These are phyloP conservation scores for Cecropterus lyciades DNA, from an alignment of 1,140 invertebrate genomes.

Conservation along the genomic window DNA sequence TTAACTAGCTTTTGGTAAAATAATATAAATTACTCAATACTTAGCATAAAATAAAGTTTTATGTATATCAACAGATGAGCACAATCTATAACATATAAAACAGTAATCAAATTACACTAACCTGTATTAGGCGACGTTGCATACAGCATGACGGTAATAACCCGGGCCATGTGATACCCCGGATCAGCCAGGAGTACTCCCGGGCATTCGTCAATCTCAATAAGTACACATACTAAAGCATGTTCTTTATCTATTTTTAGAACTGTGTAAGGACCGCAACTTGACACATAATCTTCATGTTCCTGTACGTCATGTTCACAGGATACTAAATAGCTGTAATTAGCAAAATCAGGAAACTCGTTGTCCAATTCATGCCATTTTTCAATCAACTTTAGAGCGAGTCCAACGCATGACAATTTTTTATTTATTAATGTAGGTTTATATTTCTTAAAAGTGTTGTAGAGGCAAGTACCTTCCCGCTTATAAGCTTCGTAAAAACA, in stretches of 20 bases:
- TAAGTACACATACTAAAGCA: slow-evolving; percentile 8
- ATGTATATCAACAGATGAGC: too few species aligned
- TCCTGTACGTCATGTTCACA: slow-evolving; percentile 10
- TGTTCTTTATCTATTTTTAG: slow-evolving; percentile 15
- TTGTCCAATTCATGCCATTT: slow-evolving; percentile 3
- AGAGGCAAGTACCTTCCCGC: background rate
- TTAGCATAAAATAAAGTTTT: too few species aligned
- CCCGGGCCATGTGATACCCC: slow-evolving; percentile 10
- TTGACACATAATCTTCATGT: background rate
- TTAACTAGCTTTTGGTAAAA: too few species aligned
- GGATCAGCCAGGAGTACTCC: slow-evolving; percentile 20
- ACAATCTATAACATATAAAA: too few species aligned
- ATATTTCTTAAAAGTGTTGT: slow-evolving; percentile 3
- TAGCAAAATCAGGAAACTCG: slow-evolving; percentile 1
- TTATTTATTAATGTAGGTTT: background rate
- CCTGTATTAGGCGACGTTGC: slow-evolving; percentile 7
- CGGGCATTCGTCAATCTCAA: slow-evolving; percentile 3
- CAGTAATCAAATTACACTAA: background rate
- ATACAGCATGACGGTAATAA: slow-evolving; percentile 16
- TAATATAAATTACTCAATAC: too few species aligned
- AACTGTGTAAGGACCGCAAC: background rate
- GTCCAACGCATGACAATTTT: slow-evolving; percentile 10
- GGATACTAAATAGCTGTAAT: slow-evolving; percentile 8
- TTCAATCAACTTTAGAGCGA: background rate
- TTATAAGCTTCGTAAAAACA: slow-evolving; percentile 8